Conservation (phyloP, 1,140 invertebrate genomes). For the Drosophila albomicans region DNA sequence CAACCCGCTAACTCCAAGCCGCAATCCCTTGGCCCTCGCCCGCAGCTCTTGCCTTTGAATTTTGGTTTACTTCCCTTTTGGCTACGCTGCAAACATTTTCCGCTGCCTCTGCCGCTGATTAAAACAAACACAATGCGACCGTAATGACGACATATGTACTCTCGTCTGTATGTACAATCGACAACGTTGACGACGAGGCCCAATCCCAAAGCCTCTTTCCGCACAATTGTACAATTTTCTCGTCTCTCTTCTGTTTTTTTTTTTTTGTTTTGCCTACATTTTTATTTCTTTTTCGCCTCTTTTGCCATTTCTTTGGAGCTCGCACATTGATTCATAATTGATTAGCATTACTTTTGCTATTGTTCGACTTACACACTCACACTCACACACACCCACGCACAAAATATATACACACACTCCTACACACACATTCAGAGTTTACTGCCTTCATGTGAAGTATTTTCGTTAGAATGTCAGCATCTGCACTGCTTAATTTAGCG, state of each 20-base stretch:
- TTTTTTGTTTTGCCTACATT: constrained; percentile 21
- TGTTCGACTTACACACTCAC: constrained; percentile 61
- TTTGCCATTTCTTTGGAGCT: constrained; percentile 50
- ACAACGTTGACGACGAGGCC: constrained; percentile 3
- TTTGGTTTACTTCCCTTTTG: constrained; percentile 15
- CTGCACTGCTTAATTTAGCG: constrained; percentile 75
- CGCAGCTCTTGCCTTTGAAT: constrained; percentile 3
- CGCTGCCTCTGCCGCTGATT: constrained; percentile 73
- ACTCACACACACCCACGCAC: constrained; percentile 3
- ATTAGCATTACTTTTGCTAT: constrained; percentile 82
- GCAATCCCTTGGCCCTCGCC: background rate
- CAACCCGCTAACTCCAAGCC: background rate
- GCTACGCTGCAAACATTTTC: constrained; percentile 68
- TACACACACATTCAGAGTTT: background rate
- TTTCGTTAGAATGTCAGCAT: constrained; percentile 41
- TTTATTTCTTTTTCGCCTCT: constrained; percentile 33
- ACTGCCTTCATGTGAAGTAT: background rate
- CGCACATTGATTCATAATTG: constrained; percentile 81
- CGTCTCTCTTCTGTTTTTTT: constrained; percentile 14
- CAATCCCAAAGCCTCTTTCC: constrained; percentile 63
- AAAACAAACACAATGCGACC: constrained; percentile 81
- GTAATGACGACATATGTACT: constrained; percentile 81
- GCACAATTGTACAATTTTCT: constrained; percentile 80
- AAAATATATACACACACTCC: background rate
- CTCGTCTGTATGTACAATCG: constrained; percentile 21